These are phyloP conservation scores for Danaus melanippus DNA, from an alignment of 1,140 invertebrate species.

Conservation along the genomic window DNA sequence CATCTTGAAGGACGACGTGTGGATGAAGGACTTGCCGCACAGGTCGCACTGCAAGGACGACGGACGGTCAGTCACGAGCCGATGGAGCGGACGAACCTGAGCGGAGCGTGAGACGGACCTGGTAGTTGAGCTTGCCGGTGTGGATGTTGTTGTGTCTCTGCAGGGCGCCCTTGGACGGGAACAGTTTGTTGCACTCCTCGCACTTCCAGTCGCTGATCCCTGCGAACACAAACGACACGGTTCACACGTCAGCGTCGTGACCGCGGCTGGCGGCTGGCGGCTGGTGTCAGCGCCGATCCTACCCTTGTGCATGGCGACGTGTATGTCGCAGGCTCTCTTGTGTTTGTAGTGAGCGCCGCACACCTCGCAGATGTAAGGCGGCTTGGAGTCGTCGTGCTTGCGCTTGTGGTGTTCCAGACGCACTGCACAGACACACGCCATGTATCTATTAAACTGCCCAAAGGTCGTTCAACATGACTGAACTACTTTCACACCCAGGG, in stretches of 20 bases:
- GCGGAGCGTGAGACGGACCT: conserved; percentile 41
- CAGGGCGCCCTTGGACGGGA: conserved; percentile 79
- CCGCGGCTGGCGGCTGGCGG: too few relatives aligned
- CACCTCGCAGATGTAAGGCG: conserved; percentile 71
- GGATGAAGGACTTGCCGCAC: conserved; percentile 79
- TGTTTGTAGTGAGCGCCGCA: conserved; percentile 79
- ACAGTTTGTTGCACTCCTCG: conserved; percentile 82
- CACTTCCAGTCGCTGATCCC: conserved; percentile 81
- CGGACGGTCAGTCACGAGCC: background rate
- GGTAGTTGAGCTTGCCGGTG: conserved; percentile 77
- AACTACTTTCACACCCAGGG: background rate
- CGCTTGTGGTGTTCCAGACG: conserved; percentile 57
- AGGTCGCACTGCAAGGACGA: conserved; percentile 71
- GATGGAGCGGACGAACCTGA: too few relatives aligned
- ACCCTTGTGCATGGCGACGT: conserved; percentile 79
- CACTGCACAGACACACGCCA: conserved; percentile 33
- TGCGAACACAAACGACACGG: conserved; percentile 21
- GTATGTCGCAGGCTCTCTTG: conserved; percentile 76
- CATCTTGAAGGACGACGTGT: conserved; percentile 80
- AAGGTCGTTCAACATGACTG: background rate
- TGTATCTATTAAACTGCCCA: conserved; percentile 2
- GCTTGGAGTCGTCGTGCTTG: conserved; percentile 60
- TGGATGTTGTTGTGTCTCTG: conserved; percentile 79
- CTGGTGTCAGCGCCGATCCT: background rate
- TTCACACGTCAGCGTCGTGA: too few relatives aligned